Evolutionary conservation across 2,888 invertebrate species (phyloP).

Genomic region (Acanthosepion esculentum): DNA sequence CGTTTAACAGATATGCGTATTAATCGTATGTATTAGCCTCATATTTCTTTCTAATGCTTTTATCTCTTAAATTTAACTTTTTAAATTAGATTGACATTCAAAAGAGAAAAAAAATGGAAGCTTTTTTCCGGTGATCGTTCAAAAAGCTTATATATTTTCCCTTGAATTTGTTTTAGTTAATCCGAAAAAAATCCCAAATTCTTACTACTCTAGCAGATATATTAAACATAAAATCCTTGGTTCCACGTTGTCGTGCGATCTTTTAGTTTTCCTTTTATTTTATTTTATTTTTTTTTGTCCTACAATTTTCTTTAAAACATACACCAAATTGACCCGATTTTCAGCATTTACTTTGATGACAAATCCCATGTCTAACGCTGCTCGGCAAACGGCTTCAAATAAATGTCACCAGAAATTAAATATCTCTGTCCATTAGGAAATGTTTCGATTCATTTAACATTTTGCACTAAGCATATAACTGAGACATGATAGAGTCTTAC

Average conservation of each 20-base stretch:
- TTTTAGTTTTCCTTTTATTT: neutral
- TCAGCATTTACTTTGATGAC: neutral
- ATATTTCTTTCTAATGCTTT: too few species aligned
- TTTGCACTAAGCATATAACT: conserved; percentile 3
- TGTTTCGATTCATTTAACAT: neutral
- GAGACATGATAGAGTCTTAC: neutral
- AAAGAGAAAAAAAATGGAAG: neutral
- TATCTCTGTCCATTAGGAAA: neutral
- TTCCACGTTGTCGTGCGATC: neutral
- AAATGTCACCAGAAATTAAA: neutral
- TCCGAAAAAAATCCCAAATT: neutral
- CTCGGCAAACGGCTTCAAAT: neutral
- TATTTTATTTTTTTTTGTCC: neutral
- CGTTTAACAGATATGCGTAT: too few species aligned
- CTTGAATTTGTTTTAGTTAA: neutral
- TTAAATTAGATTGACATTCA: too few species aligned
- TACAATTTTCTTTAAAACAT: neutral
- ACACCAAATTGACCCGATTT: neutral
- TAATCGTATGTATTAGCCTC: too few species aligned
- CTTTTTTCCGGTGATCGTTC: neutral
- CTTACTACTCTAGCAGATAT: neutral
- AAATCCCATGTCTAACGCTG: neutral
- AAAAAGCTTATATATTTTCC: neutral
- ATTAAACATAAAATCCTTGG: neutral
- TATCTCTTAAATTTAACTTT: too few species aligned